A percentile compares a stretch with the other conserved stretches of the same genome.
These are phyloP conservation scores for Euwallacea similis DNA, from an alignment of 1,140 invertebrate genomes.

Conservation along the genomic window DNA sequence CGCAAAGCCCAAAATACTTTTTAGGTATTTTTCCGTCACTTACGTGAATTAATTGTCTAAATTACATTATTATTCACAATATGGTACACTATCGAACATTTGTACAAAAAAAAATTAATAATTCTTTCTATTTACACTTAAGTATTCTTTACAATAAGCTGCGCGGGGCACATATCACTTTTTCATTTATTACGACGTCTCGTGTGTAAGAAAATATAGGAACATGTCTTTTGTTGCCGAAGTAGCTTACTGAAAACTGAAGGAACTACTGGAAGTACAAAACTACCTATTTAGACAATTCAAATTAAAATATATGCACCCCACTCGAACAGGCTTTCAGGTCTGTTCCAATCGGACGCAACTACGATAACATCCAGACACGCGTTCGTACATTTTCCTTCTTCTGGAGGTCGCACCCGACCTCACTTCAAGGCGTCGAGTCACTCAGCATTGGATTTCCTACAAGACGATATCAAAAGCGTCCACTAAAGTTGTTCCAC, in stretches of 20 bases:
- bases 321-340: too few relatives aligned
- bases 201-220: too few relatives aligned
- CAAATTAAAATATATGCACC: too few relatives aligned
- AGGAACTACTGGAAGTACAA: too few relatives aligned
- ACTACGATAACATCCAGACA: too few relatives aligned
- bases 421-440: not conserved
- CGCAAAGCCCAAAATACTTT: conserved; percentile 53
- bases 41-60: conserved; percentile 37
- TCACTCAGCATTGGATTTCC: conserved; percentile 4
- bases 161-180: conserved; percentile 35
- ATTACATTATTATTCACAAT: conserved; percentile 50
- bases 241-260: too few relatives aligned
- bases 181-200: not conserved
- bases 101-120: conserved; percentile 43
- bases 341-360: too few relatives aligned
- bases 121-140: conserved; percentile 29
- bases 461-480: conserved; percentile 32
- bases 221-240: too few relatives aligned
- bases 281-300: too few relatives aligned
- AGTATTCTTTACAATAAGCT: conserved; percentile 35
- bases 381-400: not conserved
- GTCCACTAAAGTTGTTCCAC: conserved; percentile 86
- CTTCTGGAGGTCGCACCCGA: not conserved
- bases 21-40: conserved; percentile 49
- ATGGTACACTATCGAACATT: conserved; percentile 50